Evolutionary conservation across 2,888 invertebrate species (phyloP).

Genomic region (Sarcophaga carnaria): DNA sequence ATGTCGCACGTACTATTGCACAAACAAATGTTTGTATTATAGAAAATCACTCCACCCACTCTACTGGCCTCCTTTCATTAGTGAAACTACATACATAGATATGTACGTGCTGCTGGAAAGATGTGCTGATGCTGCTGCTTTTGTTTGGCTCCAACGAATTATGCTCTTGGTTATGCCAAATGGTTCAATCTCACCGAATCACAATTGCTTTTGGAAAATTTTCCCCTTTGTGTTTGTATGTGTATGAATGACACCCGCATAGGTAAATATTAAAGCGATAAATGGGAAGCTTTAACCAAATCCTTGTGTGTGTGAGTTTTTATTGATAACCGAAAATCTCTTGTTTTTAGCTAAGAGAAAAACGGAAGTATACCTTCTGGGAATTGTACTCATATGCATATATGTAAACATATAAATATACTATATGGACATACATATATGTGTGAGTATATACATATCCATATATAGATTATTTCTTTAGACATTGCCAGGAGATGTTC

Average conservation of each 20-base stretch:
- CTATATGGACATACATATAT: no score
- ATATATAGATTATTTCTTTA: background rate
- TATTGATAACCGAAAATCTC: conserved; percentile 38
- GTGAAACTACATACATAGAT: conserved; percentile 16
- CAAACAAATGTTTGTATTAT: conserved; percentile 21
- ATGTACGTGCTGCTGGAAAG: conserved; percentile 33
- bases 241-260: background rate
- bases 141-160: conserved; percentile 48
- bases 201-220: conserved; percentile 45
- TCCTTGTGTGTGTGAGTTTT: background rate
- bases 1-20: background rate
- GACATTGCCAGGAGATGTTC: conserved; percentile 33
- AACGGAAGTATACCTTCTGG: conserved; percentile 66
- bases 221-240: background rate
- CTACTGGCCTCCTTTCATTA: conserved; percentile 41
- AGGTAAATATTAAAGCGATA: background rate
- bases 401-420: background rate
- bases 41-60: conserved; percentile 67
- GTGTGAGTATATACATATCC: no score
- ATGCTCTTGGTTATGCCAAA: conserved; percentile 64
- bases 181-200: conserved; percentile 61
- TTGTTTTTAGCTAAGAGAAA: conserved; percentile 56
- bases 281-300: background rate
- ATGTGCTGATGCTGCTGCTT: conserved; percentile 46
- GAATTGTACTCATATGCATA: conserved; percentile 50